Evolutionary conservation across 2,888 invertebrate species (phyloP).

Genomic region (Sialis lutaria): DNA sequence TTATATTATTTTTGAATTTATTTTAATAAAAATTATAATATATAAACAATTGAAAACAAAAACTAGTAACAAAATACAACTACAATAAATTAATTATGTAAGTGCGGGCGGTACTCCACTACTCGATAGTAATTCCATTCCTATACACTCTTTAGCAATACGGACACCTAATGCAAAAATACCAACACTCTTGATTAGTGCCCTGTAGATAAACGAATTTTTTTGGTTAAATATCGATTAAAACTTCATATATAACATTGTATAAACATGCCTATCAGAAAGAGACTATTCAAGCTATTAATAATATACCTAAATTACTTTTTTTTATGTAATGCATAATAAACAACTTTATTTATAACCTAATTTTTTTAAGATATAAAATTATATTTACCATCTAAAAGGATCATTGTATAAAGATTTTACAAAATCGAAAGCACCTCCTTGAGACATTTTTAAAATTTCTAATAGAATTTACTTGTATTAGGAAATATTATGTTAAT

Average conservation of each 20-base stretch:
- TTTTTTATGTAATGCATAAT: too few species aligned
- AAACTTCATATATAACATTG: neutral
- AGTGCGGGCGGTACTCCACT: constrained; percentile 10
- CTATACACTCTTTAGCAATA: constrained; percentile 61
- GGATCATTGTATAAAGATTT: constrained; percentile 56
- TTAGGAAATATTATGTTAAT: too few species aligned
- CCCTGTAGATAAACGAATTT: constrained; percentile 34
- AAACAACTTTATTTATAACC: too few species aligned
- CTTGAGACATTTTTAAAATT: constrained; percentile 36
- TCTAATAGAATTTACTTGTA: too few species aligned
- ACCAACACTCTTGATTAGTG: constrained; percentile 62
- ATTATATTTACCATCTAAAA: constrained; percentile 50
- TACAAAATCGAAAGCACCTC: constrained; percentile 33
- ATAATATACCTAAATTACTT: constrained; percentile 9
- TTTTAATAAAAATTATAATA: neutral
- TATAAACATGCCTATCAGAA: constrained; percentile 6
- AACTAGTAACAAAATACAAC: neutral
- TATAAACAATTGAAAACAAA: neutral
- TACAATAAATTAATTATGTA: neutral
- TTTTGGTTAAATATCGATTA: neutral
- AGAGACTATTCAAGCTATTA: constrained; percentile 4
- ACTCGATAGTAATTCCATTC: constrained; percentile 57
- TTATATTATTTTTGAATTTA: too few species aligned
- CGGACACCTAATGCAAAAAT: constrained; percentile 60
- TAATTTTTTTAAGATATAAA: too few species aligned